Evolutionary conservation across 2,113 vertebrate genomes (phyloP).

Genomic region (Lota lota): DNA sequence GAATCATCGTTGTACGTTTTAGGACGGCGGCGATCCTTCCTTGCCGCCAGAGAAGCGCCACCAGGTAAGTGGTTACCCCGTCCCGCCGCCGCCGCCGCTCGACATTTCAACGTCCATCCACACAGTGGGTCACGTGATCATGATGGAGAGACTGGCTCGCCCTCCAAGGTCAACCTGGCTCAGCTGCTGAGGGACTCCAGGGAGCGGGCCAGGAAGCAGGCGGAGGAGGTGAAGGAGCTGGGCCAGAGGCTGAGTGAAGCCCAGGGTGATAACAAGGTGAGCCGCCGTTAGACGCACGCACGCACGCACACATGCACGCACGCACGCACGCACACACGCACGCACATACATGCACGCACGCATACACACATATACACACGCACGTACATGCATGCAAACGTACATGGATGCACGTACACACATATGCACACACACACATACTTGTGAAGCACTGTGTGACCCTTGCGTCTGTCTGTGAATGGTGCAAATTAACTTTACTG

Average conservation of each 20-base stretch:
- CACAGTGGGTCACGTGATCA: too few relatives aligned
- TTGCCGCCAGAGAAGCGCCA: conserved; percentile 96
- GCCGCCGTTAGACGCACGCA: conserved; percentile 6
- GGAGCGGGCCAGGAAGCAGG: conserved; percentile 82
- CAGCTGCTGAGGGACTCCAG: conserved; percentile 89
- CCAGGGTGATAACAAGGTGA: conserved; percentile 96
- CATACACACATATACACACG: too few relatives aligned
- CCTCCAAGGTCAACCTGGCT: conserved; percentile 84
- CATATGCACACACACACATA: background rate
- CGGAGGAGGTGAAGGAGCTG: conserved; percentile 91
- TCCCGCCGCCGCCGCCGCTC: too few relatives aligned
- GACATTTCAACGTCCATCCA: too few relatives aligned
- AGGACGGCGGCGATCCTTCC: conserved; percentile 94
- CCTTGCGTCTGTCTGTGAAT: too few relatives aligned
- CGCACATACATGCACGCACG: background rate
- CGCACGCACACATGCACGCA: background rate
- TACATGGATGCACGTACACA: too few relatives aligned
- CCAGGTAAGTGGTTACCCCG: conserved; percentile 73
- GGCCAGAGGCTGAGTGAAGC: conserved; percentile 89
- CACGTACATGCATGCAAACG: too few relatives aligned
- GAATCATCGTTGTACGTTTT: conserved; percentile 11
- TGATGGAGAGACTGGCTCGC: too few relatives aligned
- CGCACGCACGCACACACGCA: too few relatives aligned
- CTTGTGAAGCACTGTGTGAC: too few relatives aligned
- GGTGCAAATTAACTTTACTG: too few relatives aligned